These are phyloP conservation scores for Menidia beryllina DNA, from an alignment of 2,113 vertebrate species.

Conservation along the genomic window DNA sequence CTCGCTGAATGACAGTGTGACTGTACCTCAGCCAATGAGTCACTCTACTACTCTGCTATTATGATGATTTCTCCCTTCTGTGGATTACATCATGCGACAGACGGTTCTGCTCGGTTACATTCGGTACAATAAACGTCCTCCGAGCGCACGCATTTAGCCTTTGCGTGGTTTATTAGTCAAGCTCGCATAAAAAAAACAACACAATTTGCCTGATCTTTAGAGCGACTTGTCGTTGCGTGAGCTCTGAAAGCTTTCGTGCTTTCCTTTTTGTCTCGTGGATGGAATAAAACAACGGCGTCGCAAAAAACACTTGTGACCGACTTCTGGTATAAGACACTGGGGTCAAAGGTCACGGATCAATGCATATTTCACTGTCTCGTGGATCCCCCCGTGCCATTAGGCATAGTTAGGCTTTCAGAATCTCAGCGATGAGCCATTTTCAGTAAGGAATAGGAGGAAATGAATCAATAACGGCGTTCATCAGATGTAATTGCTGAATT, in stretches of 20 bases:
- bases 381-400: constrained; percentile 58
- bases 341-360: constrained; percentile 70
- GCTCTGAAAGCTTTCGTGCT: neutral
- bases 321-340: constrained; percentile 44
- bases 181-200: constrained; percentile 45
- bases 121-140: constrained; percentile 67
- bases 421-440: constrained; percentile 49
- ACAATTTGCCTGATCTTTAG: constrained; percentile 34
- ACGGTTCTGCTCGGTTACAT: constrained; percentile 71
- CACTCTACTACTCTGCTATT: constrained; percentile 80
- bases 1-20: constrained; percentile 74
- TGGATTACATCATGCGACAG: constrained; percentile 78
- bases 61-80: constrained; percentile 80
- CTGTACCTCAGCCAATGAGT: constrained; percentile 79
- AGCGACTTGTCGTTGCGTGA: constrained; percentile 34
- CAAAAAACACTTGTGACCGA: constrained; percentile 35
- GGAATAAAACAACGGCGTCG: constrained; percentile 25
- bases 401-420: constrained; percentile 37
- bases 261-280: neutral
- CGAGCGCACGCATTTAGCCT: constrained; percentile 43
- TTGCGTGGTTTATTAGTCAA: constrained; percentile 55
- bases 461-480: constrained; percentile 74
- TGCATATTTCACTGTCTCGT: constrained; percentile 69
- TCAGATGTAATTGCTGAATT: constrained; percentile 73
- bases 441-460: constrained; percentile 41